phyloP scores from a whole-genome alignment of 2,888 invertebrate genomes.

The Laothoe populi region DNA sequence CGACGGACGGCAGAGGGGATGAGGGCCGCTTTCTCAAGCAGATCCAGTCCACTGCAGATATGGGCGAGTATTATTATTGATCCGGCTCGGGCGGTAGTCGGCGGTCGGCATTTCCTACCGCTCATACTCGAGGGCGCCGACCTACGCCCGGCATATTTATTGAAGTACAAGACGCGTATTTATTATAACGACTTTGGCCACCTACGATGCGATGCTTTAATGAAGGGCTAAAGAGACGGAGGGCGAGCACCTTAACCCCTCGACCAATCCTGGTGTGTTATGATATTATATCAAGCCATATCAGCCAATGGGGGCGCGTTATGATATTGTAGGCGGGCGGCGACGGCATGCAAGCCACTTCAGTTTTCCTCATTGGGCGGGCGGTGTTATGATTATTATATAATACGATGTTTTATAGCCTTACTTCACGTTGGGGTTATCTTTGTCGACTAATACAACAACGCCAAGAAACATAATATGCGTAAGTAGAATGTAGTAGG shows the following conservation, averaged over 20 bases:
- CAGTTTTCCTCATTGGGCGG: slow-evolving; percentile 77
- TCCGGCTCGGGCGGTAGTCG: slow-evolving; percentile 69
- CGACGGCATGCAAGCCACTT: slow-evolving; percentile 53
- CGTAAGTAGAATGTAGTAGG: neutral
- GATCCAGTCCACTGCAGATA: slow-evolving; percentile 84
- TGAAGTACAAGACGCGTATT: slow-evolving; percentile 71
- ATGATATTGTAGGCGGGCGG: slow-evolving; percentile 84
- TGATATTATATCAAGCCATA: slow-evolving; percentile 87
- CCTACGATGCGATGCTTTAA: slow-evolving; percentile 72
- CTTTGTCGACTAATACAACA: slow-evolving; percentile 36
- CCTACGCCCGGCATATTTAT: slow-evolving; percentile 75
- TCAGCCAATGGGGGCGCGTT: slow-evolving; percentile 82
- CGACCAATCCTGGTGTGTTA: slow-evolving; percentile 84
- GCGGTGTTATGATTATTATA: slow-evolving; percentile 77
- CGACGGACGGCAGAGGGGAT: slow-evolving; percentile 48
- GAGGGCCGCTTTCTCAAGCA: slow-evolving; percentile 77
- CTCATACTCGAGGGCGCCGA: slow-evolving; percentile 72
- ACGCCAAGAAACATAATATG: neutral
- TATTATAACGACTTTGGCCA: slow-evolving; percentile 65
- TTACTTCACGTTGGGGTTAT: slow-evolving; percentile 53
- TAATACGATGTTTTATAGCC: slow-evolving; percentile 73
- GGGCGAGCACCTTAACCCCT: slow-evolving; percentile 63
- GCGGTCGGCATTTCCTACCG: slow-evolving; percentile 78
- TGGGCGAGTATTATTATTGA: slow-evolving; percentile 85
- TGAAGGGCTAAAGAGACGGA: slow-evolving; percentile 64